phyloP scores from a whole-genome alignment of 2,888 invertebrate species.

The Andrena flavipes region DNA sequence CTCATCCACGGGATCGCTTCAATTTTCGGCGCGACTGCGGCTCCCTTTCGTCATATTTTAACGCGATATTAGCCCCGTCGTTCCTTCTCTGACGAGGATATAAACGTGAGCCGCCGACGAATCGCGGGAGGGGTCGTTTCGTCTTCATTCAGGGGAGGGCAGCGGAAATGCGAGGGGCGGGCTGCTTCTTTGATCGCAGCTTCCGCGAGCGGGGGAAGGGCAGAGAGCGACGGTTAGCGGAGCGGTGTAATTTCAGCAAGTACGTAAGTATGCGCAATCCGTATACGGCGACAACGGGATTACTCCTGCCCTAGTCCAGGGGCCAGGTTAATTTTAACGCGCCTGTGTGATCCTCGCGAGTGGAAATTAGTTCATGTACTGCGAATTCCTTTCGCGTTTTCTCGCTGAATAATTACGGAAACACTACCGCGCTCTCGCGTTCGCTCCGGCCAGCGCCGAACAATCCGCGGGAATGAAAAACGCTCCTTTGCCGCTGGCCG shows the following conservation, averaged over 20 bases:
- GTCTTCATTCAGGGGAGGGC: conserved; percentile 11
- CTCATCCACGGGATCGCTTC: too few relatives aligned
- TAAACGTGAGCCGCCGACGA: too few relatives aligned
- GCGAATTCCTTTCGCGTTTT: neutral
- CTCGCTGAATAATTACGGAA: conserved; percentile 12
- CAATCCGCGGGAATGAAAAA: neutral
- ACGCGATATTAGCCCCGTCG: too few relatives aligned
- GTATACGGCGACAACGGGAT: conserved; percentile 29
- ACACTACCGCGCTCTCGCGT: neutral
- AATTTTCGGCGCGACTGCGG: too few relatives aligned
- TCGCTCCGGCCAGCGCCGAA: neutral
- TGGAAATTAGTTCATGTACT: conserved; percentile 4
- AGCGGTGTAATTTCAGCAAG: conserved; percentile 37
- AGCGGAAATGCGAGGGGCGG: neutral
- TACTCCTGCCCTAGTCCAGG: conserved; percentile 1
- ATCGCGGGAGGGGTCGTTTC: neutral
- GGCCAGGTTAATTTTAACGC: conserved; percentile 22
- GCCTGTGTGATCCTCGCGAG: neutral
- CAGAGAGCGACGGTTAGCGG: conserved; percentile 12
- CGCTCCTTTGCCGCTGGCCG: neutral
- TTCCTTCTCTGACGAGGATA: too few relatives aligned
- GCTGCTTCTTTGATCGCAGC: conserved; percentile 27
- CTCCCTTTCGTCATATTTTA: too few relatives aligned
- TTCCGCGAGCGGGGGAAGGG: neutral
- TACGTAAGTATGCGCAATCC: conserved; percentile 23